Evolutionary conservation across 2,888 invertebrate species (phyloP).

Genomic region (Operophtera brumata): DNA sequence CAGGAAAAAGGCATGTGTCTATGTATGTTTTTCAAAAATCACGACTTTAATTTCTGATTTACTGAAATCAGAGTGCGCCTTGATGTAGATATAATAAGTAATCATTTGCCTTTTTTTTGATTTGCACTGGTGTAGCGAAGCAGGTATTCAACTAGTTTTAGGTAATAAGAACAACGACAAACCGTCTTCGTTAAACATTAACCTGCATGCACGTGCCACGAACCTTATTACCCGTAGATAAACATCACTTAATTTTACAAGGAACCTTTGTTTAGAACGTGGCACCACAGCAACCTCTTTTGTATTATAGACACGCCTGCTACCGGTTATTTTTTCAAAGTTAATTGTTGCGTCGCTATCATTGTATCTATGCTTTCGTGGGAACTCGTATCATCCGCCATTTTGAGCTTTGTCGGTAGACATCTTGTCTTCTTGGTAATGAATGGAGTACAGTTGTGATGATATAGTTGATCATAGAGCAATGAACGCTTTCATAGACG

Average conservation of each 20-base stretch:
- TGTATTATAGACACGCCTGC: constrained; percentile 74
- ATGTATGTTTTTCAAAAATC: too few relatives aligned
- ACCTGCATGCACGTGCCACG: constrained; percentile 70
- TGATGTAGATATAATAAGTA: too few relatives aligned
- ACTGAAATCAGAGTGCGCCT: too few relatives aligned
- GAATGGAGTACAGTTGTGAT: constrained; percentile 52
- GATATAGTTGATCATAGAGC: constrained; percentile 3
- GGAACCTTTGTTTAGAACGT: constrained; percentile 65
- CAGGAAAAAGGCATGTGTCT: too few relatives aligned
- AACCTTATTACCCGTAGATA: constrained; percentile 69
- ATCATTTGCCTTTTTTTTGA: constrained; percentile 2
- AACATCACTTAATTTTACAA: constrained; percentile 75
- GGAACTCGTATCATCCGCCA: constrained; percentile 66
- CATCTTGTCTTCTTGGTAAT: constrained; percentile 68
- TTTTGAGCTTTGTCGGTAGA: constrained; percentile 65
- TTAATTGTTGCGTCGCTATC: constrained; percentile 74
- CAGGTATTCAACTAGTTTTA: too few relatives aligned
- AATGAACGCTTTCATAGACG: background rate
- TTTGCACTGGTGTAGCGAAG: too few relatives aligned
- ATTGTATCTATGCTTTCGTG: constrained; percentile 72
- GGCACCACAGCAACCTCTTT: constrained; percentile 59
- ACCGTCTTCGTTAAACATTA: constrained; percentile 16
- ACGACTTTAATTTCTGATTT: too few relatives aligned
- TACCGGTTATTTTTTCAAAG: constrained; percentile 73
- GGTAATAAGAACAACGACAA: constrained; percentile 17